phyloP scores from a whole-genome alignment of 2,888 invertebrate genomes.

The Neoitamus cyanurus region DNA sequence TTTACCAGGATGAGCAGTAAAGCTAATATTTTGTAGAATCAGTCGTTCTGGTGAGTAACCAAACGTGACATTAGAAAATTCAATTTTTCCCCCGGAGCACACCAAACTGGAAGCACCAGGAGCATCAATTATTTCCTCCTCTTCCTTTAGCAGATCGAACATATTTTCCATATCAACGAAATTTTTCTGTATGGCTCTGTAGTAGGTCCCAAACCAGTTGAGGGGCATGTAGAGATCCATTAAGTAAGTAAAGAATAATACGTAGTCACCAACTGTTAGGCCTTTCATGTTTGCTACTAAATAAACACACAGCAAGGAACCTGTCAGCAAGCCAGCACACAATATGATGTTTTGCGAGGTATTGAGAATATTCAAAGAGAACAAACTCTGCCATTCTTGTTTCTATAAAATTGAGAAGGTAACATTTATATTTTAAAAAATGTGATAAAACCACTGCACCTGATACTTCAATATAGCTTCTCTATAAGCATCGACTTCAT shows the following conservation, averaged over 20 bases:
- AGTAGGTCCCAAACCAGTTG: slow-evolving; percentile 98
- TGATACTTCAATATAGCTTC: slow-evolving; percentile 88
- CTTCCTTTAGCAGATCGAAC: slow-evolving; percentile 92
- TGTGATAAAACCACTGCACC: slow-evolving; percentile 65
- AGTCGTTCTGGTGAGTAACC: slow-evolving; percentile 84
- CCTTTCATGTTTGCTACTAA: slow-evolving; percentile 78
- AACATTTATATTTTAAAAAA: background rate
- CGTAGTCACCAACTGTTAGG: slow-evolving; percentile 94
- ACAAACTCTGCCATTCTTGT: slow-evolving; percentile 89
- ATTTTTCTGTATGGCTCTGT: slow-evolving; percentile 96
- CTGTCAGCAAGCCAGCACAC: slow-evolving; percentile 84
- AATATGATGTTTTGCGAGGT: slow-evolving; percentile 92
- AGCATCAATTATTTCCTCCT: slow-evolving; percentile 87
- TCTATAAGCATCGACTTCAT: slow-evolving; percentile 87
- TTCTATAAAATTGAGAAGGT: slow-evolving; percentile 68
- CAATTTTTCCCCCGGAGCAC: slow-evolving; percentile 75
- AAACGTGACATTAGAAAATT: slow-evolving; percentile 91
- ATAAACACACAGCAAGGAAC: slow-evolving; percentile 89
- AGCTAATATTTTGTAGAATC: slow-evolving; percentile 81
- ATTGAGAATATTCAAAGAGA: slow-evolving; percentile 91
- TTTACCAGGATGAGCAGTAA: slow-evolving; percentile 83
- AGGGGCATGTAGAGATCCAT: slow-evolving; percentile 94
- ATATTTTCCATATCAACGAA: slow-evolving; percentile 99
- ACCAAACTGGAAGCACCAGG: slow-evolving; percentile 79
- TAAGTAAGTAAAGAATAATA: slow-evolving; percentile 94